A percentile compares a stretch with the other conserved stretches of the same genome.
Conservation (phyloP, 1,140 invertebrate species). For the Coptotermes formosanus region DNA sequence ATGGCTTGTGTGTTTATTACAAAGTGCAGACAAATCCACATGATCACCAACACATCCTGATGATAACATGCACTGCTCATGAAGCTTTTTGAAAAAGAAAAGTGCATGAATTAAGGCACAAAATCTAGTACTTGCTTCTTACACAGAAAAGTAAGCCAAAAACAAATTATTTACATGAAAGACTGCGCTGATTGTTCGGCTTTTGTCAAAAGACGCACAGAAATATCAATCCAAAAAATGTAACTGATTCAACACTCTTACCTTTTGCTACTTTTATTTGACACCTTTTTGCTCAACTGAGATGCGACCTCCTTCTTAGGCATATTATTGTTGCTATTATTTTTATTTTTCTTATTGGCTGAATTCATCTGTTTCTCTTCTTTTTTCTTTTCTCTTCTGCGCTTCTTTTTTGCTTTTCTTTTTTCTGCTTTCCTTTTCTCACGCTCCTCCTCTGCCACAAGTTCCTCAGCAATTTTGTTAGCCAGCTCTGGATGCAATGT, state of each 20-base stretch:
- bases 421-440: slow-evolving; percentile 23
- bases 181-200: neutral
- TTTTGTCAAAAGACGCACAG: too few species aligned
- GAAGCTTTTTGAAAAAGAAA: too few species aligned
- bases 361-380: slow-evolving; percentile 6
- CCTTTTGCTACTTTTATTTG: slow-evolving; percentile 20
- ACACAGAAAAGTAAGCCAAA: neutral
- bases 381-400: neutral
- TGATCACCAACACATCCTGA: too few species aligned
- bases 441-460: slow-evolving; percentile 29
- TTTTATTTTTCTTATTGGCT: neutral
- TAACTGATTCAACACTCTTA: neutral
- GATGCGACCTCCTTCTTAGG: neutral
- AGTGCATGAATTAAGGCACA: neutral
- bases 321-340: neutral
- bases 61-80: too few species aligned
- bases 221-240: too few species aligned
- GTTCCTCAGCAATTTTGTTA: slow-evolving; percentile 24
- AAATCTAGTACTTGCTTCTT: neutral
- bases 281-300: neutral
- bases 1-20: too few species aligned
- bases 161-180: neutral
- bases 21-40: too few species aligned
- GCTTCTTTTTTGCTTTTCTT: slow-evolving; percentile 28
- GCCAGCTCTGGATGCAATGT: neutral